These are phyloP conservation scores for Stylophora pistillata DNA, from an alignment of 64 coral and sea anemone species.

Conservation along the genomic window DNA sequence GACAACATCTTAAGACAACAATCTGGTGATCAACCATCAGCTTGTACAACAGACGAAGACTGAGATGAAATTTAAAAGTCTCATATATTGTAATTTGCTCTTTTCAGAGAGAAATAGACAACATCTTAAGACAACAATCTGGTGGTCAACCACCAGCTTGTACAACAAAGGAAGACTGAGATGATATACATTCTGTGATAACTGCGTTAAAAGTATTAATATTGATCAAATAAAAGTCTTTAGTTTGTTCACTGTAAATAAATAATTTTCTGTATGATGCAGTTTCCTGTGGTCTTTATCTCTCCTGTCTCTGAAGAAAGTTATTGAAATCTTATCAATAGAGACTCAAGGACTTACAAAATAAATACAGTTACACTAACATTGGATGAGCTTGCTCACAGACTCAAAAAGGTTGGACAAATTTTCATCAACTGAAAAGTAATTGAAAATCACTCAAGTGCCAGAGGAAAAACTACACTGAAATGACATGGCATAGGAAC, in stretches of 20 bases:
- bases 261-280: background rate
- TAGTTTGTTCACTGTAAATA: background rate
- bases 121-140: constrained; percentile 20
- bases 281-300: background rate
- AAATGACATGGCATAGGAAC: too few relatives aligned
- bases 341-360: too few relatives aligned
- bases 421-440: too few relatives aligned
- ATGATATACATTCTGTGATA: background rate
- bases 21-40: background rate
- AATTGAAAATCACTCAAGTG: too few relatives aligned
- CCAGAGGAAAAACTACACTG: too few relatives aligned
- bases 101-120: constrained; percentile 28
- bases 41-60: too few relatives aligned
- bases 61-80: background rate
- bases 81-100: background rate
- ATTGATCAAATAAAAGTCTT: background rate
- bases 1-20: constrained; percentile 35
- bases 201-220: background rate
- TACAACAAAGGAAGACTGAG: background rate
- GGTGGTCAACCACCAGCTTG: background rate
- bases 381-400: too few relatives aligned
- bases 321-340: too few relatives aligned
- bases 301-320: too few relatives aligned
- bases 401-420: too few relatives aligned
- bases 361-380: too few relatives aligned